These are phyloP conservation scores for Canis aureus DNA, from an alignment of 2,113 vertebrate genomes.

Conservation along the genomic window DNA sequence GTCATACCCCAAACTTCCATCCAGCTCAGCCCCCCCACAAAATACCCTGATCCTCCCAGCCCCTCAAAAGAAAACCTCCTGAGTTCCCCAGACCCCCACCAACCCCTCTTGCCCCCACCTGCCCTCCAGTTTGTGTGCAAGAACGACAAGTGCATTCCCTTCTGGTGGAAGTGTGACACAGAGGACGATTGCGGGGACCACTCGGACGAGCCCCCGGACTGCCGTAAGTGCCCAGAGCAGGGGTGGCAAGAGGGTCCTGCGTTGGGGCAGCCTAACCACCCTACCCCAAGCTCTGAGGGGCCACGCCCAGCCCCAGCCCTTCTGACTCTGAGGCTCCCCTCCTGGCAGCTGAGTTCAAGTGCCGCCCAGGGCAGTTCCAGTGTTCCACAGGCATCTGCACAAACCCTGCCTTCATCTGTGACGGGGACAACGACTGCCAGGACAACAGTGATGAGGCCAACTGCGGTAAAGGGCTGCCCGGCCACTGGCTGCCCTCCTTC, in stretches of 20 bases:
- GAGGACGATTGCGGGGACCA: constrained; percentile 98
- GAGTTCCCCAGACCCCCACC: constrained; percentile 52
- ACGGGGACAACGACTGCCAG: constrained; percentile 98
- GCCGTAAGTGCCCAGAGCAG: constrained; percentile 91
- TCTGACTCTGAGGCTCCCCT: neutral
- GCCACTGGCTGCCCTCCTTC: neutral
- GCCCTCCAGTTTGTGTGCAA: constrained; percentile 96
- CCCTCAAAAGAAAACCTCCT: constrained; percentile 33
- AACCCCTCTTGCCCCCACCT: constrained; percentile 68
- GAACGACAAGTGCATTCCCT: constrained; percentile 99
- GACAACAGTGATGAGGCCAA: constrained; percentile 98
- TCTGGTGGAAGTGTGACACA: constrained; percentile 99
- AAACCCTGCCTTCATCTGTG: constrained; percentile 99
- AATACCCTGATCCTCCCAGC: neutral
- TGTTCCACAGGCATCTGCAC: constrained; percentile 98
- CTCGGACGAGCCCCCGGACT: constrained; percentile 95
- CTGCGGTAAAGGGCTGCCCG: constrained; percentile 89
- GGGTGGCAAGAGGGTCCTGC: neutral
- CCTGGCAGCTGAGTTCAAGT: constrained; percentile 95
- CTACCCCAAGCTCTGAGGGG: neutral
- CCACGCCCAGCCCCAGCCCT: accelerated
- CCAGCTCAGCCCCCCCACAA: neutral
- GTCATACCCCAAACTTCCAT: neutral
- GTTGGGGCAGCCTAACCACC: neutral
- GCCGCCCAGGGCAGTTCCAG: constrained; percentile 97